These are phyloP conservation scores for Osedax fenrisi DNA, from an alignment of 2,888 invertebrate species.

Conservation along the genomic window DNA sequence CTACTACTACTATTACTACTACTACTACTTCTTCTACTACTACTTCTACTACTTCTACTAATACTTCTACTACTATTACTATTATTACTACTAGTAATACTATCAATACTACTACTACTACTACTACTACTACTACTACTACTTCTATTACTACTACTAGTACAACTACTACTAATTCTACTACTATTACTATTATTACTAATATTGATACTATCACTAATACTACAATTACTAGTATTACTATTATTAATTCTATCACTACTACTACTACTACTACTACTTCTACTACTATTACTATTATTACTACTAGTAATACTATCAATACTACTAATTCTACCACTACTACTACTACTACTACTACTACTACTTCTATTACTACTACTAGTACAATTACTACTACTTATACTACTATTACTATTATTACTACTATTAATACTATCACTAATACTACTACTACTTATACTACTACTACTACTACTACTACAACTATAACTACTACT, in stretches of 20 bases:
- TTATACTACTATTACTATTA: not conserved
- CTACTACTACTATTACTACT: not conserved
- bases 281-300: not conserved
- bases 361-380: not conserved
- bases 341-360: not conserved
- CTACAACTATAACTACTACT: too few relatives aligned
- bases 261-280: not conserved
- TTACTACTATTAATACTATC: not conserved
- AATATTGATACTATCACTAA: not conserved
- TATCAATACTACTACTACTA: not conserved
- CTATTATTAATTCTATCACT: not conserved
- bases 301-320: not conserved
- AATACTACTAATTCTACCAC: not conserved
- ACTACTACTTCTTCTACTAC: not conserved
- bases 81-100: not conserved
- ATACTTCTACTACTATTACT: not conserved
- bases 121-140: not conserved
- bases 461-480: not conserved
- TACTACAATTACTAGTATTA: not conserved
- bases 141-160: not conserved
- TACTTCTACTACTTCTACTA: not conserved
- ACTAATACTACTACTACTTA: not conserved
- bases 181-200: not conserved
- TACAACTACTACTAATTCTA: not conserved
- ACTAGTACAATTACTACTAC: not conserved